Evolutionary conservation across 2,113 vertebrate species (phyloP).

Genomic region (Rattus rattus): DNA sequence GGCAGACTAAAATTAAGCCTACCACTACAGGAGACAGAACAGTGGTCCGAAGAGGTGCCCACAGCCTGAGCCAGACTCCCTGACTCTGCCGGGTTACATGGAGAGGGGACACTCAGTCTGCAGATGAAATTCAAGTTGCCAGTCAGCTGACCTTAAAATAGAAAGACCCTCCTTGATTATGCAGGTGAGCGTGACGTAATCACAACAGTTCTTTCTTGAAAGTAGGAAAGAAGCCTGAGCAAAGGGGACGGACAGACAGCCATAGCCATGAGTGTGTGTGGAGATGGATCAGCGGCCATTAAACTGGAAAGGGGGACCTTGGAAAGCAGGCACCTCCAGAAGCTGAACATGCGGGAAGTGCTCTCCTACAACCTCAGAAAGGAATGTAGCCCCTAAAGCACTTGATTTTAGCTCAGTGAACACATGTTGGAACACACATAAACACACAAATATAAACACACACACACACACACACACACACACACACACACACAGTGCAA

Average conservation of each 20-base stretch:
- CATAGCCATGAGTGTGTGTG: neutral
- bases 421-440: too few species aligned
- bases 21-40: neutral
- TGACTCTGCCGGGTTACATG: neutral
- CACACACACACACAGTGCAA: neutral
- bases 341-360: neutral
- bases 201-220: neutral
- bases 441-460: neutral
- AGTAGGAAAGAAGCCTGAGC: neutral
- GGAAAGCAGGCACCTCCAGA: neutral
- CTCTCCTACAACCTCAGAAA: too few species aligned
- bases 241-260: neutral
- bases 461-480: neutral
- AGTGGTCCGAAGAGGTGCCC: too few species aligned
- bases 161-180: neutral
- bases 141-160: neutral
- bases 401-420: neutral
- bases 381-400: neutral
- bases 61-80: neutral
- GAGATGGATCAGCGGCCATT: accelerated
- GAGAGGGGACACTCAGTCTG: neutral
- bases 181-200: neutral
- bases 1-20: neutral
- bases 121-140: neutral
- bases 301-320: neutral